Base-by-base conservation (phyloP, 1,140 invertebrate species). In the Campoletis sonorensis region DNA sequence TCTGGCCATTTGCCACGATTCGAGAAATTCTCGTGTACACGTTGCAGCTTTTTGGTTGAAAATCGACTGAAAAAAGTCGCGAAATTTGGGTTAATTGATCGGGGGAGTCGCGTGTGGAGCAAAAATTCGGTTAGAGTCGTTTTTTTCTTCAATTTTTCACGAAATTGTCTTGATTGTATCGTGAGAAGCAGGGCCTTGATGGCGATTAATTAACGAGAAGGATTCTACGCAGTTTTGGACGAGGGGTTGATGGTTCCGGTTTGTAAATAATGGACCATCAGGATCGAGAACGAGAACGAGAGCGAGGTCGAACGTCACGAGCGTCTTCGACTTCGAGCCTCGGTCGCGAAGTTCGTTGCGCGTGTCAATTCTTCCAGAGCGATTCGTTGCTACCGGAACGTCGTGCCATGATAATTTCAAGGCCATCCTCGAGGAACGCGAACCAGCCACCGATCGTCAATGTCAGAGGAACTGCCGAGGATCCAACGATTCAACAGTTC, bases 311-410 rank as follows among this genome's bases (percentile, higher is more conserved):
- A 77, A 83, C 85, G 72, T 90, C 88, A 72, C 89, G 95, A 85
- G 94, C 95, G 77, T 95, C 95, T 85, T 93, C 94, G 81, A 93
- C 93, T 86, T 94, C 95, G 58, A 93, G 94, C 86, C 89, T 89
- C 86, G 90, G 92, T 71, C 90, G 92, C 84, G 96, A 97, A 89
- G 96, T 97, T 64, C 95, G 96, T 80, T 97, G 96, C 90, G 96
- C 93, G 81, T 97, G 96, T 92, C 96, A 97, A 93, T 97, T 95
- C 93, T 97, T 95, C 91, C 94, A 96, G 92, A 94, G 94, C 87
- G 95, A 96, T 88, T 96, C 95, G 79, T 89, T 96, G 85, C 91
- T 97, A 83, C 96, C 96, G 70, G 95, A 96, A 91, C 93, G 95
- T 85, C 92, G 94, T 54, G 95, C 95, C 88, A 94, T 94, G 81